A percentile compares a stretch with the other conserved stretches of the same genome.
These are phyloP conservation scores for Drosophila atroscutellata DNA, from an alignment of 2,888 invertebrate species.

Conservation along the genomic window DNA sequence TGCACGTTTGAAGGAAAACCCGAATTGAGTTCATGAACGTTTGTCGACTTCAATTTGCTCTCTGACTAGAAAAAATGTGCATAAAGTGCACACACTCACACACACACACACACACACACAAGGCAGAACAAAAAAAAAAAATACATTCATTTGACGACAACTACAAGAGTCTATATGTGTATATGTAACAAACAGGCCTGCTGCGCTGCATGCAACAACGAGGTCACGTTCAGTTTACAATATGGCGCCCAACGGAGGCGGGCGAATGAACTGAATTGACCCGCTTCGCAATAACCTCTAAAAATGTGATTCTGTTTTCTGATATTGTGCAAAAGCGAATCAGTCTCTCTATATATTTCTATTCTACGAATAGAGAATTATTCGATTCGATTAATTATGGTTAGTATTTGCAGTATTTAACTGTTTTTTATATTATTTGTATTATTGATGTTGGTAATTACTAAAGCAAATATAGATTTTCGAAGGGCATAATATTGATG, in stretches of 20 bases:
- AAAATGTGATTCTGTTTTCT: conserved; percentile 50
- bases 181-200: conserved; percentile 49
- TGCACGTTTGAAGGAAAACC: conserved; percentile 72
- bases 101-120: conserved; percentile 25
- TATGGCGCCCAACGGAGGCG: conserved; percentile 65
- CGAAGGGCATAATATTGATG: not conserved
- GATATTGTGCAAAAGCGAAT: conserved; percentile 19
- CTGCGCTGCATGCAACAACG: conserved; percentile 69
- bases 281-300: conserved; percentile 84
- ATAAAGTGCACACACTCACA: conserved; percentile 48
- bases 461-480: not conserved
- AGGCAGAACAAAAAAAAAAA: not conserved
- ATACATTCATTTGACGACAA: conserved; percentile 4
- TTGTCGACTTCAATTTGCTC: conserved; percentile 82
- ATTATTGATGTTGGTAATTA: too few species aligned
- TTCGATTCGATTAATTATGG: not conserved
- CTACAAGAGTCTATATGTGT: conserved; percentile 12
- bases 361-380: not conserved
- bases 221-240: conserved; percentile 79
- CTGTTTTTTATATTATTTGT: too few species aligned
- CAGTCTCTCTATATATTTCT: not conserved
- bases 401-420: not conserved
- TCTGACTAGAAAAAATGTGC: conserved; percentile 58
- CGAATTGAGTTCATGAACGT: conserved; percentile 83
- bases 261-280: conserved; percentile 85